Evolutionary conservation across 2,797 vertebrate genomes (phyloP), one percentile per base, ranked within the genome.

Genomic region (Arnoldichthys spilopterus): DNA sequence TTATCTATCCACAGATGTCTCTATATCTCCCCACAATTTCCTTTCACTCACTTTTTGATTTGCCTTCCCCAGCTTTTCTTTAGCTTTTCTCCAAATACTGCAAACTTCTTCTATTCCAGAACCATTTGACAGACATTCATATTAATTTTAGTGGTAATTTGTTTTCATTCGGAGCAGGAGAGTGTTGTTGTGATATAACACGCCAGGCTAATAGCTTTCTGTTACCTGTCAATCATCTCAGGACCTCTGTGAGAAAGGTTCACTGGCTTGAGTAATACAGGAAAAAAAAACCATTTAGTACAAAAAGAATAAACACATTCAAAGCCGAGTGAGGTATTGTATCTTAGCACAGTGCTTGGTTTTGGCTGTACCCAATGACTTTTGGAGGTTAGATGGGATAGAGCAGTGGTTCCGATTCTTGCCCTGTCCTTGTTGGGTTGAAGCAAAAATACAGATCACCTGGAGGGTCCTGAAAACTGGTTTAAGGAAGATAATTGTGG

Each of bases 141-240:
- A 22, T 28, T 53, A 73, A 69, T 49, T 68, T 79, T 47, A 43
- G 28, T 56, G 51, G 71, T 59, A 67, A 61, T 69, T 74, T 74
- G 54, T 61, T 68, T 79, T 73, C 54, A 74, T 68, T 63, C 54
- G 32, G 32, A 26, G 43, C 22, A 53, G 64, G 63, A 56, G 5
- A 59, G 32, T 70, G 45, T 20, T 67, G 43, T 26, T 67, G 37
- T 40, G 37, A 34, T 47, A 68, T 18, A 18, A 26, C 26, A 37
- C 47, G 6, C 30, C 49, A 59, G 73, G 59, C 67, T 34, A 56
- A 74, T 62, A 74, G 66, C 40, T 82, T 72, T 72, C 71, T 80
- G 77, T 72, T 74, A 72, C 37, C 32, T 56, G 83, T 69, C 80
- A 71, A 68, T 85, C 75, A 82, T 75, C 66, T 80, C 54, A 63